Evolutionary conservation across 2,888 invertebrate genomes (phyloP).

Genomic region (Pedicia rivosa): DNA sequence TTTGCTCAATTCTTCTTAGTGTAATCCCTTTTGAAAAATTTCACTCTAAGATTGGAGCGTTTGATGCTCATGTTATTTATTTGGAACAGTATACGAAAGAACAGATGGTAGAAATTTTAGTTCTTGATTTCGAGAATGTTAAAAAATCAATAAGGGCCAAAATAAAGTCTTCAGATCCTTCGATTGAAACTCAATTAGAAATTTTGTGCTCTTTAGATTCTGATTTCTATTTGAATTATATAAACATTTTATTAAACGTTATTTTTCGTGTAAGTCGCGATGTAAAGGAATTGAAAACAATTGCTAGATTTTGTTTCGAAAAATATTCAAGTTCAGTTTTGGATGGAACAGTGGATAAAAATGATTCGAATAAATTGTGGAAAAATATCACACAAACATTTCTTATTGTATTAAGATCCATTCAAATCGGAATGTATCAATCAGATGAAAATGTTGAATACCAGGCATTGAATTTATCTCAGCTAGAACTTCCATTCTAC

Average conservation of each 20-base stretch:
- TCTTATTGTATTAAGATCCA: constrained; percentile 53
- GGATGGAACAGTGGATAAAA: constrained; percentile 40
- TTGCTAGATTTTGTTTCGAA: constrained; percentile 58
- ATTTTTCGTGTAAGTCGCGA: constrained; percentile 75
- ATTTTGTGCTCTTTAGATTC: constrained; percentile 12
- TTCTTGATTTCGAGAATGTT: constrained; percentile 22
- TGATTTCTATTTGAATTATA: constrained; percentile 59
- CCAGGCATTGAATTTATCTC: neutral
- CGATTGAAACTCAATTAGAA: constrained; percentile 13
- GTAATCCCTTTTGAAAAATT: constrained; percentile 72
- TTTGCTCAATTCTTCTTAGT: constrained; percentile 61
- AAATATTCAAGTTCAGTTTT: constrained; percentile 69
- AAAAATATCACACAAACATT: constrained; percentile 60
- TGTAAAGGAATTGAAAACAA: constrained; percentile 63
- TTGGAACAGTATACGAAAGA: constrained; percentile 71
- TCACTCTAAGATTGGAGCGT: constrained; percentile 46
- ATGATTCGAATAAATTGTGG: constrained; percentile 61
- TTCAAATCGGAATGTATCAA: constrained; percentile 29
- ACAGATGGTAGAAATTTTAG: constrained; percentile 38
- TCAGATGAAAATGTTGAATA: neutral
- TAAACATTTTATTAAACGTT: constrained; percentile 67
- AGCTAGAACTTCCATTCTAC: constrained; percentile 68
- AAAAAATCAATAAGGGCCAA: constrained; percentile 20
- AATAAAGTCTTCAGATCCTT: no score
- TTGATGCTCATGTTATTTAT: constrained; percentile 54